These are phyloP conservation scores for Sebastes flavidus DNA, from an alignment of 2,797 vertebrate genomes.

Conservation along the genomic window DNA sequence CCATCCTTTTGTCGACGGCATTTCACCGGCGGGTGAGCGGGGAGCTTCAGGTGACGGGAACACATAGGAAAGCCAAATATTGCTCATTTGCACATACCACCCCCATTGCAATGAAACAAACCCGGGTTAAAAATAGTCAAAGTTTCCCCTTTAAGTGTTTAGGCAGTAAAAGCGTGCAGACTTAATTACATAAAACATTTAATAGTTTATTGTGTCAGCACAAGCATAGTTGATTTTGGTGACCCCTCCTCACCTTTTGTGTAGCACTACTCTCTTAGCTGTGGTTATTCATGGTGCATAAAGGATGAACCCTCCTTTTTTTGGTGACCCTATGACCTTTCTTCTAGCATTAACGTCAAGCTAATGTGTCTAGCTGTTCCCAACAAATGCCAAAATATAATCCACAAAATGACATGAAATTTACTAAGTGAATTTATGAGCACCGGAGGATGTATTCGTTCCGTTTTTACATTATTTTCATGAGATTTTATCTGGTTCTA, in stretches of 20 bases:
- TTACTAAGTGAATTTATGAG: no score
- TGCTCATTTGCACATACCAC: neutral
- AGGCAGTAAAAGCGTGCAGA: neutral
- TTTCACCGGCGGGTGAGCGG: neutral
- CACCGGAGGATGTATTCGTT: neutral
- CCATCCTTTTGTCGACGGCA: neutral
- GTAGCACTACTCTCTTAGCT: neutral
- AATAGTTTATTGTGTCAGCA: conserved; percentile 34
- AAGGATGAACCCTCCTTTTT: neutral
- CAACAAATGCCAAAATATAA: neutral
- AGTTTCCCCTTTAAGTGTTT: neutral
- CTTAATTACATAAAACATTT: conserved; percentile 23
- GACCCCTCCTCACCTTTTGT: neutral
- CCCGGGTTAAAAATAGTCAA: neutral
- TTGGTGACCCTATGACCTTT: neutral
- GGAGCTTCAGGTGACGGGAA: neutral
- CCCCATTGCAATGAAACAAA: neutral
- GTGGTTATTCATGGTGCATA: neutral
- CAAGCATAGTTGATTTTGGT: neutral
- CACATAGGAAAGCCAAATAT: neutral
- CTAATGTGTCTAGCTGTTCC: neutral
- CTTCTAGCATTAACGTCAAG: neutral
- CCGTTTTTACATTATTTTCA: neutral
- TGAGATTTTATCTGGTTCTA: neutral
- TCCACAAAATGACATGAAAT: neutral